Conservation (phyloP, 2,797 vertebrate genomes). For the Sitta carolinensis region DNA sequence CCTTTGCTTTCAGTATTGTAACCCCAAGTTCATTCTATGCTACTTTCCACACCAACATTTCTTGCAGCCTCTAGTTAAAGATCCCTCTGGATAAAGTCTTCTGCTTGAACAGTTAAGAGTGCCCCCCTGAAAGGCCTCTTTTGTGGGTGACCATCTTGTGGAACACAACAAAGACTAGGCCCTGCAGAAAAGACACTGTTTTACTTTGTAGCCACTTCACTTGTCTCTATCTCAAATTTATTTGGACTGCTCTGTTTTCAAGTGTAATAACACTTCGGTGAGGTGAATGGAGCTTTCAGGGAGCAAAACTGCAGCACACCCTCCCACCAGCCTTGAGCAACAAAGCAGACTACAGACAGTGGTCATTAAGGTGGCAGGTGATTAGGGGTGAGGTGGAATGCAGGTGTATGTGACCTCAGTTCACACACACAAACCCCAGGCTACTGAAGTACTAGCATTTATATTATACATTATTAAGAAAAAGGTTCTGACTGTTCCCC, state of each 20-base stretch:
- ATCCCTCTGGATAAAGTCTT: neutral
- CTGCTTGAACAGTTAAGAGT: neutral
- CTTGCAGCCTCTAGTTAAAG: constrained; percentile 19
- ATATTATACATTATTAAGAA: neutral
- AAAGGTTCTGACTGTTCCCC: neutral
- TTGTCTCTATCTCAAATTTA: neutral
- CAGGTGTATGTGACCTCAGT: neutral
- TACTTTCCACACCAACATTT: neutral
- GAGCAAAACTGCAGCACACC: neutral
- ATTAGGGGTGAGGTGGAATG: neutral
- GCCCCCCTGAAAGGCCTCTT: neutral
- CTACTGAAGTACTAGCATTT: neutral
- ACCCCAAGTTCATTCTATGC: neutral
- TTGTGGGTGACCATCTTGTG: neutral
- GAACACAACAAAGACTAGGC: neutral
- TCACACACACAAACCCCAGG: neutral
- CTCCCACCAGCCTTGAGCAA: neutral
- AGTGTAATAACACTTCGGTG: neutral
- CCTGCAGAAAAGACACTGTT: neutral
- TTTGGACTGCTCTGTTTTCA: neutral
- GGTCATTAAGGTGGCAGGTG: neutral
- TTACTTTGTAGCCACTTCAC: neutral
- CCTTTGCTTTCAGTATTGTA: neutral
- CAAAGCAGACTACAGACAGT: neutral
- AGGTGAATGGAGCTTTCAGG: neutral